Base-by-base conservation (phyloP, 2,113 vertebrate genomes). In the Aegotheles bennettii region DNA sequence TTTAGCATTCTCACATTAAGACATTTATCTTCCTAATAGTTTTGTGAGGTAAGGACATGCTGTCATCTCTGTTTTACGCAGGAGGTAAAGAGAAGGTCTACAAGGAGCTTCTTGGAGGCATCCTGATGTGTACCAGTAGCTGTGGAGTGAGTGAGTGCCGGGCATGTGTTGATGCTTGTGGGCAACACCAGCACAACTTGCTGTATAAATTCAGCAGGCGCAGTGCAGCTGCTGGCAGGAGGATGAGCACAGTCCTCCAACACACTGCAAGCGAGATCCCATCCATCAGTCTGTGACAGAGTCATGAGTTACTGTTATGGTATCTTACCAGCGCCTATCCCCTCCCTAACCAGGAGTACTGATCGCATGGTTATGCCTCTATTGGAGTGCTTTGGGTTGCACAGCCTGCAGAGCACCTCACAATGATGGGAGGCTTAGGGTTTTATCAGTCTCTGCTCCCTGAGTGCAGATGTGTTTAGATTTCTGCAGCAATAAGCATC, bases 141-240 rank as follows among this genome's bases (percentile, higher is more conserved):
- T 74, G 38, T 57, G 23, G 35, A 45, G 15, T 5, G 15, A 36
- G 33, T 8, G 12, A 43, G 64, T n/a, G 29, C 35, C 0, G 1
- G 36, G 16, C 20, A 9, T 11, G 11, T 21, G 8, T 7, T 1
- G 1, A 28, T 33, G 28, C 53, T 1, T 2, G 31, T 0, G 0
- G 35, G 12, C 1, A 6, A 16, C 63, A 31, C 19, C 7, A 1
- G 5, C 48, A 25, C 61, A 48, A 28, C 40, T 3, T 1, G 10
- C 12, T 0, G 0, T 7, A 1, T 3, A 6, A 59, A 16, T 38
- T 25, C 65, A 17, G n/a, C 33, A 51, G 56, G 15, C 2, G 0
- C 19, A 75, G 38, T 3, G 13, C 15, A 16, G 36, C 47, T 40
- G 47, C 67, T 1, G 0, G 38, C 35, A 70, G 67, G 14, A 64